These are phyloP conservation scores for Pedetes capensis DNA, from an alignment of 2,113 vertebrate genomes.

Conservation along the genomic window DNA sequence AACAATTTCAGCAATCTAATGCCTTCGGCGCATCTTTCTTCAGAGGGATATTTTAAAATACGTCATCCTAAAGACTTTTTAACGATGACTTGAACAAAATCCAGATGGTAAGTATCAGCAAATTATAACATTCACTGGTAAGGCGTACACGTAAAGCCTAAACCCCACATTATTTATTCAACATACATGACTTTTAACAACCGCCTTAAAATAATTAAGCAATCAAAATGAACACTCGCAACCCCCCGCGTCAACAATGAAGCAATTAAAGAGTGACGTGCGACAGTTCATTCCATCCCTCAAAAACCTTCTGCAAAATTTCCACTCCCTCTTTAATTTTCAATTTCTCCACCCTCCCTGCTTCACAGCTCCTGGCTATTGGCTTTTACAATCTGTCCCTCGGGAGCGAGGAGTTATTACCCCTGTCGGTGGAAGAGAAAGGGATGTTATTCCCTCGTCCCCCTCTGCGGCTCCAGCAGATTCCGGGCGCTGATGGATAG, in stretches of 20 bases:
- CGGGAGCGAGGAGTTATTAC: conserved; percentile 99
- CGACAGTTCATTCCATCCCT: conserved; percentile 82
- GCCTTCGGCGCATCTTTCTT: neutral
- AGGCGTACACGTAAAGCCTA: neutral
- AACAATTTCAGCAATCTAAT: neutral
- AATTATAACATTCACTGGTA: neutral
- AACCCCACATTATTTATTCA: neutral
- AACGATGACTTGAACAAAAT: neutral
- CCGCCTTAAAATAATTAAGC: conserved; percentile 48
- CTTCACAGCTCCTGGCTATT: conserved; percentile 98
- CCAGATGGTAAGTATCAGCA: neutral
- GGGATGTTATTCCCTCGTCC: conserved; percentile 99
- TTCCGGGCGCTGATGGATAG: conserved; percentile 95
- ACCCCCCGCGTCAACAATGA: conserved; percentile 62
- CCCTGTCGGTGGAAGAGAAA: conserved; percentile 99
- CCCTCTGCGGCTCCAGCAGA: conserved; percentile 90
- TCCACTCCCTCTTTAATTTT: conserved; percentile 94
- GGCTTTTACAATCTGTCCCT: conserved; percentile 99
- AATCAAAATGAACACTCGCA: conserved; percentile 59
- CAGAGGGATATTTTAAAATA: neutral
- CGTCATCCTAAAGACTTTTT: neutral
- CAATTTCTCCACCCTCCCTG: conserved; percentile 96
- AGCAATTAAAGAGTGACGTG: conserved; percentile 80
- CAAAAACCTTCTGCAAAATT: conserved; percentile 83
- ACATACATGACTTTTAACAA: neutral